phyloP scores from a whole-genome alignment of 35 echinoderm and acorn worm species.

The Ptychodera flava region DNA sequence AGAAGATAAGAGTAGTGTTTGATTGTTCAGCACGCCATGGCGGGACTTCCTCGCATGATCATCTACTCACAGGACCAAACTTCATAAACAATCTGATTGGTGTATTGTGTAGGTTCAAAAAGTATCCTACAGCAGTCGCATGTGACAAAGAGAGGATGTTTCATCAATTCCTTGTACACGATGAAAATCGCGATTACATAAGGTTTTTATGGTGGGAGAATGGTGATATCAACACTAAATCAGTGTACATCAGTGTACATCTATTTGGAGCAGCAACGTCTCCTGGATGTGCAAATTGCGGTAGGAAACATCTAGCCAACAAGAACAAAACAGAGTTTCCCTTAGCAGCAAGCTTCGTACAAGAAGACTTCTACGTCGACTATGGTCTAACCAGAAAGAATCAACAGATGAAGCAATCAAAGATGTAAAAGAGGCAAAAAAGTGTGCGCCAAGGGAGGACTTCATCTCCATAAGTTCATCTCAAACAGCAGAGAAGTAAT shows the following conservation, averaged over 20 bases:
- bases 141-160: constrained; percentile 15
- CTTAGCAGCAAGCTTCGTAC: not conserved
- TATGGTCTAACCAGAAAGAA: constrained; percentile 10
- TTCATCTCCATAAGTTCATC: too few species aligned
- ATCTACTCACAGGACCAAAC: not conserved
- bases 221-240: not conserved
- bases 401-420: not conserved
- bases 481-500: constrained; percentile 25
- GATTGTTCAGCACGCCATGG: constrained; percentile 3
- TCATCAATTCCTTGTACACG: not conserved
- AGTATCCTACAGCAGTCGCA: not conserved
- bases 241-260: not conserved
- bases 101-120: constrained; percentile 20
- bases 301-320: not conserved
- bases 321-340: not conserved
- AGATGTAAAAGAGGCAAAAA: too few species aligned
- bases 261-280: constrained; percentile 11
- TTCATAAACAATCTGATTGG: not conserved
- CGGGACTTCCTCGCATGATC: not conserved
- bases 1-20: constrained; percentile 12
- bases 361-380: constrained; percentile 14
- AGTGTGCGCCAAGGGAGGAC: too few species aligned
- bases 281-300: constrained; percentile 7
- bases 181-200: not conserved
- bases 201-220: not conserved